Evolutionary conservation across 2,888 invertebrate genomes (phyloP), one percentile per base, ranked within the genome.

Genomic region (Drosophila leonis): DNA sequence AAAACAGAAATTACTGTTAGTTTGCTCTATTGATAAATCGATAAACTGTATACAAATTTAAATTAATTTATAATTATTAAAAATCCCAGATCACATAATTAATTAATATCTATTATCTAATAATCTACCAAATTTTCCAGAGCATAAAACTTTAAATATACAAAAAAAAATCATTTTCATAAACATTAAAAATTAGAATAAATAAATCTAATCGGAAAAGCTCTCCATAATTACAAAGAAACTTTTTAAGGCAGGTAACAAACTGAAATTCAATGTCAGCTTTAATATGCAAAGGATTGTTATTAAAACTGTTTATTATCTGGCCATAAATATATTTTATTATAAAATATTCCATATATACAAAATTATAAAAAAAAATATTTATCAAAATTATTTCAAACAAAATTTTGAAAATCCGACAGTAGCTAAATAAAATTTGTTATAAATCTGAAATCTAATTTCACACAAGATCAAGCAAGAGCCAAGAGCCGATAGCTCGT

Each of bases 391-490:
- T 44, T 20, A 1, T 24, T 24, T 4, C 24, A 8, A 27, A 15
- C 27, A 27, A 7, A 15, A 8, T 55, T 44, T 59, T 24, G 4
- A 12, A 15, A n/a, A 7, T 31, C n/a, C 7, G 18, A 20, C 29
- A 27, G 51, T n/a, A 51, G 20, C 33, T 33, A 29, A 64, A 15
- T 29, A 42, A 46, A 31, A 33, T 44, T 51, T n/a, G 29, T 24
- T 29, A 20, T 12, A n/a, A 42, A 33, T 35, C 41, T 35, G 41
- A 55, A 46, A 49, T 41, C 48, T 41, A 56, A 67, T 67, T 67
- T 56, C 67, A 67, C 67, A 66, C 39, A 55, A 74, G 71, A 71
- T 76, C 71, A 66, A 59, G 35, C 12, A 39, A 39, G 18, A 39
- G 37, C 12, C 7, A 27, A 18, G 18, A 55, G 42, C 31, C 52